Evolutionary conservation across 2,113 vertebrate species (phyloP).

Genomic region (Forbesichthys agassizii): DNA sequence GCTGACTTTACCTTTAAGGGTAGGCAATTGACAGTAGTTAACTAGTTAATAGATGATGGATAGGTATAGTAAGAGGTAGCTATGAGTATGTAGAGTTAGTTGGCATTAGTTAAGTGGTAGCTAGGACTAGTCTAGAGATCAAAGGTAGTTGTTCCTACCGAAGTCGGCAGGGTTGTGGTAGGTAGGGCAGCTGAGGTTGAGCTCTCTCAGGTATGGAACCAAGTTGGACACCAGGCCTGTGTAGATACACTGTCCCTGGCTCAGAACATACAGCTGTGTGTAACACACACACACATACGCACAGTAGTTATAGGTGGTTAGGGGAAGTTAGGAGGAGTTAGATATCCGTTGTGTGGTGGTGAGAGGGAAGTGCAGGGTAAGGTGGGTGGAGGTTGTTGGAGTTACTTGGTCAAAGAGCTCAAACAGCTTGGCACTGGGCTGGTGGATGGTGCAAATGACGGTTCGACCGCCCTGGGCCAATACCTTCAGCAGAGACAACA

Average conservation of each 20-base stretch:
- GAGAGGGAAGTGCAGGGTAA: too few species aligned
- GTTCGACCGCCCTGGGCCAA: constrained; percentile 94
- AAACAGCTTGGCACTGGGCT: constrained; percentile 98
- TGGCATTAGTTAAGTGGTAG: too few species aligned
- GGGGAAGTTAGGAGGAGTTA: too few species aligned
- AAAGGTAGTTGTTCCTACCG: constrained; percentile 80
- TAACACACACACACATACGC: constrained; percentile 25
- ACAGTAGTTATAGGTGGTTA: too few species aligned
- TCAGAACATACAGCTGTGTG: constrained; percentile 97
- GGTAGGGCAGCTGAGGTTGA: constrained; percentile 95
- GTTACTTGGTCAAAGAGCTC: constrained; percentile 99
- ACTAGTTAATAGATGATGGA: too few species aligned
- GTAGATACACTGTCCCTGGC: constrained; percentile 98
- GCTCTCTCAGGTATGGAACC: constrained; percentile 95
- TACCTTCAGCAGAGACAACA: constrained; percentile 94
- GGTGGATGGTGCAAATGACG: constrained; percentile 99
- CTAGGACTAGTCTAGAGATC: too few species aligned
- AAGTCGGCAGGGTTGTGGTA: constrained; percentile 99
- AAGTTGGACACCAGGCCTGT: constrained; percentile 93
- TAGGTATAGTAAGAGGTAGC: too few species aligned
- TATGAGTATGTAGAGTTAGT: too few species aligned
- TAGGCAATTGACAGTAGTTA: too few species aligned
- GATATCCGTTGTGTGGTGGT: neutral
- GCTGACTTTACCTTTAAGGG: too few species aligned
- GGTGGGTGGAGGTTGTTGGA: neutral